Percentiles rank a stretch among this genome's conserved stretches.
phyloP scores from a whole-genome alignment of 2,113 vertebrate genomes.

The Suncus etruscus region DNA sequence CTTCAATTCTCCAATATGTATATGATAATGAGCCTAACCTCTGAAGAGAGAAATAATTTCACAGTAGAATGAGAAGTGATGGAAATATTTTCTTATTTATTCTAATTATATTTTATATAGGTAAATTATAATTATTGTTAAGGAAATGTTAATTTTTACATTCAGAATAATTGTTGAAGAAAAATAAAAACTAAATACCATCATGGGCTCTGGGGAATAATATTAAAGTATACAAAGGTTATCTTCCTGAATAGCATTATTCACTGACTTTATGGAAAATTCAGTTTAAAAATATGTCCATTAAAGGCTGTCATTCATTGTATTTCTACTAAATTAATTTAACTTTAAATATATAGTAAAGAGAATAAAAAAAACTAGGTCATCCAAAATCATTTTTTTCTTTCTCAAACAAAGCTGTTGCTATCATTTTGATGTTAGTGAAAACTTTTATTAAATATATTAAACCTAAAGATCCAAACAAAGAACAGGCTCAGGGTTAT shows the following conservation, averaged over 20 bases:
- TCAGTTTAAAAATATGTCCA: not conserved
- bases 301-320: not conserved
- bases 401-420: not conserved
- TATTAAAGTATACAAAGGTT: conserved; percentile 9
- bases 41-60: not conserved
- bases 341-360: not conserved
- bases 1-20: not conserved
- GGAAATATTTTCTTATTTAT: not conserved
- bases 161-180: conserved; percentile 30
- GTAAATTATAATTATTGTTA: not conserved
- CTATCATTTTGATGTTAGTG: not conserved
- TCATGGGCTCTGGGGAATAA: not conserved
- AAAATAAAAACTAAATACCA: not conserved
- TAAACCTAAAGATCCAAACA: not conserved
- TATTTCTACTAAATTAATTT: not conserved
- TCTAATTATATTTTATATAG: conserved; percentile 14
- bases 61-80: conserved; percentile 18
- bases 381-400: not conserved
- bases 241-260: not conserved
- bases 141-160: not conserved
- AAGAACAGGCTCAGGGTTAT: not conserved
- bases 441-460: conserved; percentile 15
- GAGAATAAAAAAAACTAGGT: not conserved
- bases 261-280: not conserved
- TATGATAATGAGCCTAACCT: not conserved